Conservation (phyloP, 23 tunicate species). For the Styela clava region DNA sequence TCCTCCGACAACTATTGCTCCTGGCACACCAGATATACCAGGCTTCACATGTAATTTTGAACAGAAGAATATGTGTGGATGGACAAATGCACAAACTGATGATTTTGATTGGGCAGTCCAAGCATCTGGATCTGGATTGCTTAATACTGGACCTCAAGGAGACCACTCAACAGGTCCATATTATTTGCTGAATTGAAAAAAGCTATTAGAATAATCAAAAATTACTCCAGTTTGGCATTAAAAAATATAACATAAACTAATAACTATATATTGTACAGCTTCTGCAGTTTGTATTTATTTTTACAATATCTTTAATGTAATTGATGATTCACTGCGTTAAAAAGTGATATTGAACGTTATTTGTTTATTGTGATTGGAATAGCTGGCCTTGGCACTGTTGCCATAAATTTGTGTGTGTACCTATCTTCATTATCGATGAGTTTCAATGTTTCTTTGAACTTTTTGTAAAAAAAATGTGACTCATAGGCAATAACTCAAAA, state of each 20-base stretch:
- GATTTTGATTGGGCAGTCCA: constrained; percentile 36
- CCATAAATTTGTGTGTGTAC: too few species aligned
- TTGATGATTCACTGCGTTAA: too few species aligned
- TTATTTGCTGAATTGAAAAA: not conserved
- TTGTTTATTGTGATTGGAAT: too few species aligned
- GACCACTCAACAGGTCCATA: constrained; percentile 53
- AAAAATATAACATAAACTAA: too few species aligned
- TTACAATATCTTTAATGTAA: constrained; percentile 5
- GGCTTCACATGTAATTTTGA: constrained; percentile 55
- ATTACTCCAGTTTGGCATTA: too few species aligned
- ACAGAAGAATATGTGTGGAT: constrained; percentile 41
- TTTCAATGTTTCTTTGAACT: too few species aligned
- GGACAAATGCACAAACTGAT: constrained; percentile 33
- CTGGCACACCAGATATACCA: constrained; percentile 36
- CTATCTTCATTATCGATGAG: too few species aligned
- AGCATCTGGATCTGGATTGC: not conserved
- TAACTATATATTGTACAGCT: not conserved
- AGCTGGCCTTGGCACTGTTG: too few species aligned
- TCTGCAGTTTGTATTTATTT: not conserved
- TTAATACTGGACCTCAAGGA: constrained; percentile 47
- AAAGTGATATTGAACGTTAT: too few species aligned
- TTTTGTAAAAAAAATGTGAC: too few species aligned
- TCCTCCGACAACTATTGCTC: constrained; percentile 40
- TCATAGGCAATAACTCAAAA: too few species aligned
- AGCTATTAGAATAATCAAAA: too few species aligned